Evolutionary conservation across 2,113 vertebrate species (phyloP), one percentile per base, ranked within the genome.

Genomic region (Embiotoca jacksoni): DNA sequence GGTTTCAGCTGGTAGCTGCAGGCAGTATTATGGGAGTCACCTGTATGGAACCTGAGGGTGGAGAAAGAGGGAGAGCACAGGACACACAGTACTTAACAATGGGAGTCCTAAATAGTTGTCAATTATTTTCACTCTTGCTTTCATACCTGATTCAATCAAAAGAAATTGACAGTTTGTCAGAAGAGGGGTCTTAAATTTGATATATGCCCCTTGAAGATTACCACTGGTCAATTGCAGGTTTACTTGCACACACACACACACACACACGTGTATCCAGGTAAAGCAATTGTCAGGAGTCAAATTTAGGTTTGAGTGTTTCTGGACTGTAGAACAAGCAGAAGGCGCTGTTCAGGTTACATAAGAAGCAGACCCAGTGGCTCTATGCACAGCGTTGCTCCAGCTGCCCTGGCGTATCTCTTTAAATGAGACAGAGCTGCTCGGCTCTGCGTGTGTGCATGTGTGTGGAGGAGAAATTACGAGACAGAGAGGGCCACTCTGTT

Each of bases 401-500:
- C 81, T 75, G 80, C 80, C 75, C 64, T 49, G 52, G 75, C 82
- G 13, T 92, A 88, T 90, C 92, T 78, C 91, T 92, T 93, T 91
- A 93, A 93, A 91, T 89, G 81, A 83, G 72, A 67, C 78, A 7
- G 83, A 61, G 83, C 90, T 55, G 83, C 54, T 75, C 49, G 41
- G 74, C 84, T 68, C 65, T 75, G 87, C 74, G 74, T 68, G 85
- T 23, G 82, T 53, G 78, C 63, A 31, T 59, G 83, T 64, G 78
- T 53, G 74, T 67, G 82, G 60, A 78, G 71, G 79, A 78, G 80
- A 88, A 81, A 88, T 85, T 78, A 86, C 83, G 82, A 80, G 86
- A 76, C 75, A 75, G 39, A 86, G 77, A 85, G 84, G 78, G 87
- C 85, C 82, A 75, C 68, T 72, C 70, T 91, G 78, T 82, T 80